Percentiles rank a stretch among this genome's conserved stretches.
These are phyloP conservation scores for Lasioglossum figueresi DNA, from an alignment of 2,888 invertebrate genomes.

Conservation along the genomic window DNA sequence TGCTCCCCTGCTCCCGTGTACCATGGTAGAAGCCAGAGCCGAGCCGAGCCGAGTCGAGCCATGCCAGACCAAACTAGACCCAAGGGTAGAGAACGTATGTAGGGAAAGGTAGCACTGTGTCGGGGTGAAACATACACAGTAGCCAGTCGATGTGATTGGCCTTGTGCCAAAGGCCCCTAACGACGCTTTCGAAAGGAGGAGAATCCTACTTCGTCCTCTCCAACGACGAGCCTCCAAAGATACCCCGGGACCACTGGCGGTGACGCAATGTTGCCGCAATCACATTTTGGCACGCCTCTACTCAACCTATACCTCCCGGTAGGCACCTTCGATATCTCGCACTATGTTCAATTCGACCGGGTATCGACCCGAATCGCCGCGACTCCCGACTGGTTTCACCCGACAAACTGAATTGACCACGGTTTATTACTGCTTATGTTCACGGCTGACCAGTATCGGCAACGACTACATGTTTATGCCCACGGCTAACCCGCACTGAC, in stretches of 20 bases:
- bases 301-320: constrained; percentile 69
- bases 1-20: constrained; percentile 35
- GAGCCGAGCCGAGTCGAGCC: constrained; percentile 55
- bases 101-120: constrained; percentile 56
- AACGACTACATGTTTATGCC: constrained; percentile 34
- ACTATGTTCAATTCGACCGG: constrained; percentile 65
- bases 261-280: constrained; percentile 83
- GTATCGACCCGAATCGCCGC: constrained; percentile 59
- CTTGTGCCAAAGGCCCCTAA: constrained; percentile 81
- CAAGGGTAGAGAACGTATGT: constrained; percentile 38
- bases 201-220: constrained; percentile 80
- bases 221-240: constrained; percentile 78
- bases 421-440: constrained; percentile 57
- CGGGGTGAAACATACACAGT: constrained; percentile 77
- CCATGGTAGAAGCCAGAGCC: constrained; percentile 26
- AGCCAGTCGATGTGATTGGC: constrained; percentile 83
- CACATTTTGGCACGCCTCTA: constrained; percentile 81
- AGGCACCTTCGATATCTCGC: constrained; percentile 70
- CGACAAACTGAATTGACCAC: constrained; percentile 41
- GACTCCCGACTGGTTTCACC: constrained; percentile 30
- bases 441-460: constrained; percentile 39
- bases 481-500: constrained; percentile 12
- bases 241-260: constrained; percentile 78
- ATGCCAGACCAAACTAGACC: constrained; percentile 69
- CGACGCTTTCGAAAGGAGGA: constrained; percentile 82